A percentile compares a stretch with the other conserved stretches of the same genome.
phyloP scores from a whole-genome alignment of 2,113 vertebrate genomes.

The Pedionomus torquatus region DNA sequence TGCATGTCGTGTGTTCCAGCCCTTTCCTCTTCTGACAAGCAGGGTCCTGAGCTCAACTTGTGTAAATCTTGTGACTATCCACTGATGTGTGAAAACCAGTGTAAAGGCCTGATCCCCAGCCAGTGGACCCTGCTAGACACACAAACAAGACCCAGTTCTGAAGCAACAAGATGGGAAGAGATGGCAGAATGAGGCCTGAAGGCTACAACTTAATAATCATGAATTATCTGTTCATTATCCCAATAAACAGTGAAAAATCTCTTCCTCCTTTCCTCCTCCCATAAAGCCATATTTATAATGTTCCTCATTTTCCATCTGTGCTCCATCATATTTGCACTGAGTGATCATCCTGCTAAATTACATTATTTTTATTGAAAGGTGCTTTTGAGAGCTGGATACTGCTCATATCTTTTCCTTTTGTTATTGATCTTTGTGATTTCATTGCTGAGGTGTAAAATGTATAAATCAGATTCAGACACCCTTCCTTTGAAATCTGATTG shows the following conservation, averaged over 20 bases:
- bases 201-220: conserved; percentile 47
- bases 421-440: conserved; percentile 34
- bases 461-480: conserved; percentile 20
- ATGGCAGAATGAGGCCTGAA: not conserved
- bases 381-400: conserved; percentile 22
- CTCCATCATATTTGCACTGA: conserved; percentile 58
- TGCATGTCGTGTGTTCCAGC: not conserved
- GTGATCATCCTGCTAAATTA: conserved; percentile 46
- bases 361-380: conserved; percentile 64
- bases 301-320: conserved; percentile 55
- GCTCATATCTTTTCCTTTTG: conserved; percentile 18
- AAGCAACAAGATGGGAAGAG: not conserved
- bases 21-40: not conserved
- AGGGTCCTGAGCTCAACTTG: not conserved
- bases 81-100: not conserved
- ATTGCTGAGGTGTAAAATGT: conserved; percentile 42
- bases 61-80: not conserved
- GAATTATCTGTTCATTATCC: conserved; percentile 59
- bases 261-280: conserved; percentile 44
- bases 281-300: conserved; percentile 26
- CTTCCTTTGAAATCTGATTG: conserved; percentile 44
- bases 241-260: conserved; percentile 62
- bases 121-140: not conserved
- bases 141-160: too few relatives aligned
- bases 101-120: not conserved